Conservation (phyloP, 1,140 invertebrate species). For the Ladona fulva region DNA sequence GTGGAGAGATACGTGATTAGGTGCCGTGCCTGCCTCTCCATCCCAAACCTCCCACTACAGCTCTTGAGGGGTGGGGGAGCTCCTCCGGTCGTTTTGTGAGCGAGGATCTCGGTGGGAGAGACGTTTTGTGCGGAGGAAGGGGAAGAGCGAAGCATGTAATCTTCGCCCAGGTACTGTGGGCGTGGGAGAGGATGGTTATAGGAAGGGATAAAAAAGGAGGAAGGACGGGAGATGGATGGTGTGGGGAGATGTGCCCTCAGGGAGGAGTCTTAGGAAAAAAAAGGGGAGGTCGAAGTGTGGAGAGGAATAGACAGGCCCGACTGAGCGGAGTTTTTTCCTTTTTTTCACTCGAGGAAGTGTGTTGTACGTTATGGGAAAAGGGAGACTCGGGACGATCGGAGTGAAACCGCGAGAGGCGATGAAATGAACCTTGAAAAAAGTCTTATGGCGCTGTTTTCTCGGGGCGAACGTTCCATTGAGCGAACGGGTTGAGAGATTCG, state of each 20-base stretch:
- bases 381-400: background rate
- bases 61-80: background rate
- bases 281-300: background rate
- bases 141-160: background rate
- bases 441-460: background rate
- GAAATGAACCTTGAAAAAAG: slow-evolving; percentile 6
- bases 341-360: background rate
- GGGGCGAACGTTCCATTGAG: no score
- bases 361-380: slow-evolving; percentile 1
- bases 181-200: no score
- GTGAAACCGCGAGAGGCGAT: background rate
- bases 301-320: background rate
- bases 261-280: background rate
- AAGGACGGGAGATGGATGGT: no score
- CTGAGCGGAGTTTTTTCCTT: background rate
- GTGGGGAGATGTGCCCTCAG: background rate
- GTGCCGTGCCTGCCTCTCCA: background rate
- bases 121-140: background rate
- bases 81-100: background rate
- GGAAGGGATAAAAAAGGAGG: no score
- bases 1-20: background rate
- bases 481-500: no score
- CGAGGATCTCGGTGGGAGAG: background rate
- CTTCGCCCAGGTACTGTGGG: background rate
- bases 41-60: background rate